These are phyloP conservation scores for Itoplectis maculator DNA, from an alignment of 2,888 invertebrate genomes.

Conservation along the genomic window DNA sequence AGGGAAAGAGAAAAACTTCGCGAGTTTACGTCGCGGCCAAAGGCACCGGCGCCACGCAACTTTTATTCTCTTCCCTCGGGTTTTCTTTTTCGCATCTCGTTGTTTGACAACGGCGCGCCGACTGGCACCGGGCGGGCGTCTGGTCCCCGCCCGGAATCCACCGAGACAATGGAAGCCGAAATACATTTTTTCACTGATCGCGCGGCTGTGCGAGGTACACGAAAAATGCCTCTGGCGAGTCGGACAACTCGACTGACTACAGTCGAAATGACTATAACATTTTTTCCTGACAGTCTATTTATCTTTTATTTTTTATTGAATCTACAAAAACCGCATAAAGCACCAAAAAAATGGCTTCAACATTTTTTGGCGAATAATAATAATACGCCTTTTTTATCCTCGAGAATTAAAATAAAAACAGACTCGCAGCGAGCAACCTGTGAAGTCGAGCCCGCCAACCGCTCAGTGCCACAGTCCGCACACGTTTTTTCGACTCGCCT, in stretches of 20 bases:
- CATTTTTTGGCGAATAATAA: too few relatives aligned
- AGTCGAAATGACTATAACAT: too few relatives aligned
- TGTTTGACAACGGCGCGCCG: slow-evolving; percentile 13
- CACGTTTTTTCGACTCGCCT: slow-evolving; percentile 11
- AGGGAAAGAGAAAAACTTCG: slow-evolving; percentile 36
- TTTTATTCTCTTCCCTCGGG: slow-evolving; percentile 58
- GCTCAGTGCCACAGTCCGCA: neutral
- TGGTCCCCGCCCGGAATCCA: neutral
- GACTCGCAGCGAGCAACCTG: neutral
- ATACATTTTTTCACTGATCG: slow-evolving; percentile 8
- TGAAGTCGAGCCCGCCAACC: neutral
- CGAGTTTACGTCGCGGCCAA: slow-evolving; percentile 41
- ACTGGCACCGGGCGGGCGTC: too few relatives aligned
- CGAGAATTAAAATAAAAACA: too few relatives aligned
- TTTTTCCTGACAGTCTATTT: too few relatives aligned
- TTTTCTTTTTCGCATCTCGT: slow-evolving; percentile 25
- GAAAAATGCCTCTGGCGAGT: too few relatives aligned
- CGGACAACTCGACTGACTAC: too few relatives aligned
- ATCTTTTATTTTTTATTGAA: too few relatives aligned
- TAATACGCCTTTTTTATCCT: too few relatives aligned
- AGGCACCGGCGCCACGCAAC: slow-evolving; percentile 35
- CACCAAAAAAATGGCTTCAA: too few relatives aligned
- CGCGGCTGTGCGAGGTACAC: too few relatives aligned
- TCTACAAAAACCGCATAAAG: too few relatives aligned
- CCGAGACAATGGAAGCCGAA: slow-evolving; percentile 10